Evolutionary conservation across 2,888 invertebrate genomes (phyloP).

Genomic region (Entomobrya multifasciata): DNA sequence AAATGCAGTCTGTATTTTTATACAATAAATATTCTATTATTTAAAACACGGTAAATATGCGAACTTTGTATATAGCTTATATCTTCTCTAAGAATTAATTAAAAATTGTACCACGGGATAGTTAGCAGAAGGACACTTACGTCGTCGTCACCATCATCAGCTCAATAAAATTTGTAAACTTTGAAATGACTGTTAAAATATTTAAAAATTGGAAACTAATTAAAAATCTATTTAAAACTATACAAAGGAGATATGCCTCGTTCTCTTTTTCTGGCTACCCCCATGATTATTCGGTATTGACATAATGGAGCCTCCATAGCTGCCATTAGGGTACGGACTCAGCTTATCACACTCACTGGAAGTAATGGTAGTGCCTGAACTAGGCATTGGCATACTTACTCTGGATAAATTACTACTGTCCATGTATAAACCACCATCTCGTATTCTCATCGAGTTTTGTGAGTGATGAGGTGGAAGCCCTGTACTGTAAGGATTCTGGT

Average conservation of each 20-base stretch:
- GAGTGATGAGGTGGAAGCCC: background rate
- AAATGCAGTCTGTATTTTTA: constrained; percentile 7
- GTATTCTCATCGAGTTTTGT: constrained; percentile 22
- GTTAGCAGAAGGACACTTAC: no score
- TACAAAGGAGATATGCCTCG: constrained; percentile 79
- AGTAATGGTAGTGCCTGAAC: constrained; percentile 71
- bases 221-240: constrained; percentile 48
- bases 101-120: background rate
- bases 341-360: constrained; percentile 78
- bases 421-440: constrained; percentile 56
- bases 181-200: no score
- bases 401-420: constrained; percentile 71
- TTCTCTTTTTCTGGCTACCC: constrained; percentile 77
- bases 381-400: constrained; percentile 76
- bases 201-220: no score
- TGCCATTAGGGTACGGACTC: constrained; percentile 75
- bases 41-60: background rate
- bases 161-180: no score
- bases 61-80: constrained; percentile 2
- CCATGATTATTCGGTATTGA: constrained; percentile 75
- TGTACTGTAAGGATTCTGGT: constrained; percentile 3
- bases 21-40: constrained; percentile 20
- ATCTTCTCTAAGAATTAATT: background rate
- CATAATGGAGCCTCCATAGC: constrained; percentile 78
- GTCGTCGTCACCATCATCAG: no score